Evolutionary conservation across 2,888 invertebrate species (phyloP), one percentile per base, ranked within the genome.

Genomic region (Dorcus hopei): DNA sequence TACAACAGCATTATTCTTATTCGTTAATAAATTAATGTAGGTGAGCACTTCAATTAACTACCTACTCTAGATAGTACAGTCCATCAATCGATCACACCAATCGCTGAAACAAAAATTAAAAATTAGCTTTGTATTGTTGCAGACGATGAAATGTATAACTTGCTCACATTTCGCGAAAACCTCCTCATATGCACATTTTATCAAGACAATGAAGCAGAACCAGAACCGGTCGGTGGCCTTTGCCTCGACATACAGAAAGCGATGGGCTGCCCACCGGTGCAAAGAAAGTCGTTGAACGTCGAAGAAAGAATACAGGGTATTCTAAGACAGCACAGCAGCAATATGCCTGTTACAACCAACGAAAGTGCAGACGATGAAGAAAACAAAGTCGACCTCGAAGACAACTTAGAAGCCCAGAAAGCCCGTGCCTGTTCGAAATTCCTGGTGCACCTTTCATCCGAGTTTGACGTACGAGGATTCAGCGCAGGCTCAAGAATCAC

Each of bases 401-500:
- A 77, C 80, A 40, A 76, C 74, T 64, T 79, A 82, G 1, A 81
- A 83, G 70, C 72, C 72, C 58, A 70, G 81, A 19, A 82, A 81
- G 7, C 79, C 9, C 47, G 81, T 66, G 77, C 79, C 41, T 78
- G 75, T 65, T 77, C 76, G 53, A 85, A 84, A 70, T 83, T 87
- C 69, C 76, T 85, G 7, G 80, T 87, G 6, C 84, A 85, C 76
- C 76, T 84, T 8, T 83, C 84, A 33, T 85, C 85, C 14, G 82
- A 85, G 67, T 82, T 86, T 51, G 81, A 82, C 43, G 79, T 82
- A 56, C 80, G 83, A 68, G 83, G 81, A 39, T 19, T 38, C 50
- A 83, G 83, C 70, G 82, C 81, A 57, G 85, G 86, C 9, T 82
- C 85, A 9, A 83, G 83, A 66, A 79, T 87, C 57, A 82, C 85